Evolutionary conservation across 2,888 invertebrate genomes (phyloP).

Genomic region (Drosophila gaucha): DNA sequence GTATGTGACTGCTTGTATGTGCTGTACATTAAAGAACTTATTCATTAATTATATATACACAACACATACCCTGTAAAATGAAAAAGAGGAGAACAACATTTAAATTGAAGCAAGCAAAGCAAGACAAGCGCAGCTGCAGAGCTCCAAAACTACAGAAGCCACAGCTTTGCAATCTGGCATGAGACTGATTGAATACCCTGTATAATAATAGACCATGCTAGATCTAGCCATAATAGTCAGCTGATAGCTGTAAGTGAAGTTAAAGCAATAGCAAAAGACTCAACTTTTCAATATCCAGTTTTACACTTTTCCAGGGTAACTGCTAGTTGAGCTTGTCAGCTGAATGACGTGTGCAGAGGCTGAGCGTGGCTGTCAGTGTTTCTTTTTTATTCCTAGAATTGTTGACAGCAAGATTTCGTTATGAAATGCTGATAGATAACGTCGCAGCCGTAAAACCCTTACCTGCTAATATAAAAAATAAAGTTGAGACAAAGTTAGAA

Average conservation of each 20-base stretch:
- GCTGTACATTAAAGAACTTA: too few relatives aligned
- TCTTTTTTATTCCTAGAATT: constrained; percentile 15
- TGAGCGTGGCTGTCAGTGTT: constrained; percentile 4
- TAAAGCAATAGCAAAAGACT: not conserved
- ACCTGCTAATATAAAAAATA: not conserved
- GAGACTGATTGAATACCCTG: not conserved
- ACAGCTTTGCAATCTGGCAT: not conserved
- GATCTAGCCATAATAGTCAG: too few relatives aligned
- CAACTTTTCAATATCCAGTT: too few relatives aligned
- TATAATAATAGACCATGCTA: too few relatives aligned
- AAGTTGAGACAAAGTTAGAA: not conserved
- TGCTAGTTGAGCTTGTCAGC: not conserved
- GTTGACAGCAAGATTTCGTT: constrained; percentile 55
- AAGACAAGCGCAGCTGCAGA: too few relatives aligned
- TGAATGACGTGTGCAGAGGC: constrained; percentile 29
- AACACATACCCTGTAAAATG: not conserved
- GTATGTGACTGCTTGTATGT: not conserved
- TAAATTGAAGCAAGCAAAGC: too few relatives aligned
- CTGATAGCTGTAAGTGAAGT: not conserved
- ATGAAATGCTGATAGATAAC: constrained; percentile 16
- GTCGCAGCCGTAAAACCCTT: not conserved
- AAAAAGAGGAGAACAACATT: too few relatives aligned
- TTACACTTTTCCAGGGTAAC: not conserved
- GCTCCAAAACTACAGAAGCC: too few relatives aligned
- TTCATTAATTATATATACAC: too few relatives aligned